Conservation (phyloP, 2,113 vertebrate species). For the Planiliza haematocheilus region DNA sequence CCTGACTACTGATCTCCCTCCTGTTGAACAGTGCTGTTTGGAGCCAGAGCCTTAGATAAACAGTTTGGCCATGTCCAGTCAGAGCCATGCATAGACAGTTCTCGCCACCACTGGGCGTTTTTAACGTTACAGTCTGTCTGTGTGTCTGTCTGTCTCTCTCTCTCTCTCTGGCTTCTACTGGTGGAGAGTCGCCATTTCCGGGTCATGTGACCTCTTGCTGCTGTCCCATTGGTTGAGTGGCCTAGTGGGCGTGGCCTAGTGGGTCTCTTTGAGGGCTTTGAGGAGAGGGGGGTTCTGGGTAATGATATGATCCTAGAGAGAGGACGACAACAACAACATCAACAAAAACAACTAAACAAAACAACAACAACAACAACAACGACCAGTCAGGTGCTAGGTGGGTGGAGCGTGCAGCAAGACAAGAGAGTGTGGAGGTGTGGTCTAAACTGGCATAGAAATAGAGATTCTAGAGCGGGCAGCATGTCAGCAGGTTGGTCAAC, state of each 20-base stretch:
- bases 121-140: conserved; percentile 73
- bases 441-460: conserved; percentile 51
- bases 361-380: conserved; percentile 84
- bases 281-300: conserved; percentile 98
- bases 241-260: conserved; percentile 91
- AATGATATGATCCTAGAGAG: conserved; percentile 99
- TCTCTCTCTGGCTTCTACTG: conserved; percentile 78
- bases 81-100: conserved; percentile 71
- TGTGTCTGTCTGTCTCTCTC: conserved; percentile 57
- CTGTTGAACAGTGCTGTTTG: conserved; percentile 62
- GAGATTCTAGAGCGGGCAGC: conserved; percentile 46
- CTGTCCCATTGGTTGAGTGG: conserved; percentile 83
- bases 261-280: conserved; percentile 99
- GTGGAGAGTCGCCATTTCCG: conserved; percentile 80
- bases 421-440: conserved; percentile 67
- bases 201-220: conserved; percentile 82
- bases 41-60: conserved; percentile 64
- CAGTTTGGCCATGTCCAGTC: conserved; percentile 72
- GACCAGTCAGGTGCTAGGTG: conserved; percentile 91
- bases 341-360: conserved; percentile 97
- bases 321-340: conserved; percentile 99
- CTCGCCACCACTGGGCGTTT: conserved; percentile 59
- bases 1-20: conserved; percentile 69
- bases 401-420: conserved; percentile 84
- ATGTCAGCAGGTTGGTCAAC: background rate